Conservation (phyloP, 1,140 invertebrate genomes). For the Brachionus asplanchnoidis region DNA sequence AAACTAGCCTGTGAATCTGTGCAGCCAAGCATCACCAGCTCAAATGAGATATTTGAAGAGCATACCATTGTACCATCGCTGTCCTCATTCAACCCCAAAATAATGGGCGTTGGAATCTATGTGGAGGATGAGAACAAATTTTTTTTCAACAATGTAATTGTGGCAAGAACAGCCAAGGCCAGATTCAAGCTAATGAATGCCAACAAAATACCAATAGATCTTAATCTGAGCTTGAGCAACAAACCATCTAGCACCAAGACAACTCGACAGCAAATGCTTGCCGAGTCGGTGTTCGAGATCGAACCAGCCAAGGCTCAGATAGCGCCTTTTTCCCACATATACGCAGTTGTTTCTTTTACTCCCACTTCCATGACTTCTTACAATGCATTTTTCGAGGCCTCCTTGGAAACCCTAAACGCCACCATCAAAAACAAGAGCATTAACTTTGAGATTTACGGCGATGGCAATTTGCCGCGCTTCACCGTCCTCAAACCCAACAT, state of each 20-base stretch:
- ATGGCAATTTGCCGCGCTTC: constrained; percentile 56
- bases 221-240: constrained; percentile 47
- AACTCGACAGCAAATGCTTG: constrained; percentile 43
- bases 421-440: constrained; percentile 50
- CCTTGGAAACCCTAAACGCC: constrained; percentile 49
- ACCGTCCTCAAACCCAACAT: constrained; percentile 51
- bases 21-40: constrained; percentile 52
- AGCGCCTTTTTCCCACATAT: constrained; percentile 52
- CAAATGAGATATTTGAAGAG: constrained; percentile 57
- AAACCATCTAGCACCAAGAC: constrained; percentile 24
- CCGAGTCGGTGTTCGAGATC: constrained; percentile 54
- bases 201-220: constrained; percentile 56
- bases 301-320: constrained; percentile 52
- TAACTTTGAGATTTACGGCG: constrained; percentile 55
- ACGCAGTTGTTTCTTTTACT: constrained; percentile 54
- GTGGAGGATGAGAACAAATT: constrained; percentile 56
- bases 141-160: constrained; percentile 57
- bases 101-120: constrained; percentile 51
- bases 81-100: not conserved
- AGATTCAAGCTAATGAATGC: constrained; percentile 56
- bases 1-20: constrained; percentile 54
- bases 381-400: constrained; percentile 54
- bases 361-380: constrained; percentile 54
- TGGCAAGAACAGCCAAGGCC: constrained; percentile 54
- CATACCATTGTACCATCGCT: constrained; percentile 51